Evolutionary conservation across 2,113 vertebrate species (phyloP), one percentile per base, ranked within the genome.

Genomic region (Ochotona princeps): DNA sequence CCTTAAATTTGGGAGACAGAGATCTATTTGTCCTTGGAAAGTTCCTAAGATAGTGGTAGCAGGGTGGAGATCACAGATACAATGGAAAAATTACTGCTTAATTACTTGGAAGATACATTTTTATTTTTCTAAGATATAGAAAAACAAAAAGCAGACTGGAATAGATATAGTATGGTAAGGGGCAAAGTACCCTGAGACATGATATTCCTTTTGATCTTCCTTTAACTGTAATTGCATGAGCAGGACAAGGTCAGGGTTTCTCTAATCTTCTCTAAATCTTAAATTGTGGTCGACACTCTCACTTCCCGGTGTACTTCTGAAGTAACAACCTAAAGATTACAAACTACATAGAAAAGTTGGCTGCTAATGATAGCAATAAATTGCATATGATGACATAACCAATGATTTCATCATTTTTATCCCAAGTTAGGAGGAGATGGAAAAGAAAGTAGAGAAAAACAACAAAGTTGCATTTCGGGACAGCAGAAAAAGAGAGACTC

Each of bases 21-120:
- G 17, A 93, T 87, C 11, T 60, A 87, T 25, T 81, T 91, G 49
- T 38, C 66, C 38, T 91, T 80, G 91, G 65, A 84, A 67, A 80
- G n/a, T 54, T 25, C 8, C 17, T 76, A 44, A 76, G 30, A 94
- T 4, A 47, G 14, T 61, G 85, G 18, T 83, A 17, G 32, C 38
- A 44, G 87, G 92, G 89, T 57, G 5, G 5, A 83, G 87, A 61
- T 74, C 63, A 75, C 91, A 89, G 26, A 12, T 26, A 78, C 25
- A 91, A 70, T 35, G 5, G 25, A 91, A 94, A 76, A 94, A 5
- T 51, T 83, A 89, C 65, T 35, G 89, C 73, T 82, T 74, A 87
- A 89, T 67, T 93, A 92, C 75, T 92, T 84, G 35, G 44, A 79
- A 92, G 66, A 81, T 25, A 65, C n/a, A 57, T 82, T 70, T 79